Percentiles rank a stretch among this genome's conserved stretches.
Conservation (phyloP, 2,113 vertebrate species). For the Hassar affinis region DNA sequence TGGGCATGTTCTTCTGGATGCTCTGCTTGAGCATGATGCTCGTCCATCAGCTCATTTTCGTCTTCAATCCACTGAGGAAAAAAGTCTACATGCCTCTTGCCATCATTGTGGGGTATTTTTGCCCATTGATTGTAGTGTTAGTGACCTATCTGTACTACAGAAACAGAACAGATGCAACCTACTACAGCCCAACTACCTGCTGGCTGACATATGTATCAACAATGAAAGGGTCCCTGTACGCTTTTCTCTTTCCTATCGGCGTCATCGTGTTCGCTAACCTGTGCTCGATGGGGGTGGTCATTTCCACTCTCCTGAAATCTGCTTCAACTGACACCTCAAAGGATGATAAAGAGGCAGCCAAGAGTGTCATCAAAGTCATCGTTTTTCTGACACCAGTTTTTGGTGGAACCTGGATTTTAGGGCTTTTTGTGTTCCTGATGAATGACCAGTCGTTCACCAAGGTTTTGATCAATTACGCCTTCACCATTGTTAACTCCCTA, state of each 20-base stretch:
- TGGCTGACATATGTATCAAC: conserved; percentile 76
- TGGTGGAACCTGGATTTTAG: conserved; percentile 74
- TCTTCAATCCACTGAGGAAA: conserved; percentile 85
- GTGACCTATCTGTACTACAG: conserved; percentile 77
- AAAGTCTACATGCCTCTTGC: conserved; percentile 78
- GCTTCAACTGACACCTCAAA: conserved; percentile 60
- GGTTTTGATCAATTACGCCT: conserved; percentile 57
- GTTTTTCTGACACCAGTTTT: conserved; percentile 74
- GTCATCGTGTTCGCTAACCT: conserved; percentile 80
- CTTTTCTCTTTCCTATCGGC: conserved; percentile 81
- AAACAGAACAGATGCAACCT: conserved; percentile 62
- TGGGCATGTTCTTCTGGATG: conserved; percentile 94
- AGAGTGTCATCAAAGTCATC: conserved; percentile 74
- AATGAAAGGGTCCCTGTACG: conserved; percentile 78
- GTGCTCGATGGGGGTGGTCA: conserved; percentile 82
- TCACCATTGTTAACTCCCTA: conserved; percentile 74
- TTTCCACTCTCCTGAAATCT: conserved; percentile 83
- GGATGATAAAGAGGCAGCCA: conserved; percentile 69
- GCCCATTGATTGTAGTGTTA: conserved; percentile 78
- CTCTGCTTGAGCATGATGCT: conserved; percentile 87
- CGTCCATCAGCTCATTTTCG: conserved; percentile 89
- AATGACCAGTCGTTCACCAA: rapidly evolving
- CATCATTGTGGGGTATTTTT: conserved; percentile 81
- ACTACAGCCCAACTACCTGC: conserved; percentile 65
- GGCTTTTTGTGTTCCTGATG: conserved; percentile 59